Conservation (phyloP, 2,888 invertebrate genomes). For the Drosophila percnosoma region DNA sequence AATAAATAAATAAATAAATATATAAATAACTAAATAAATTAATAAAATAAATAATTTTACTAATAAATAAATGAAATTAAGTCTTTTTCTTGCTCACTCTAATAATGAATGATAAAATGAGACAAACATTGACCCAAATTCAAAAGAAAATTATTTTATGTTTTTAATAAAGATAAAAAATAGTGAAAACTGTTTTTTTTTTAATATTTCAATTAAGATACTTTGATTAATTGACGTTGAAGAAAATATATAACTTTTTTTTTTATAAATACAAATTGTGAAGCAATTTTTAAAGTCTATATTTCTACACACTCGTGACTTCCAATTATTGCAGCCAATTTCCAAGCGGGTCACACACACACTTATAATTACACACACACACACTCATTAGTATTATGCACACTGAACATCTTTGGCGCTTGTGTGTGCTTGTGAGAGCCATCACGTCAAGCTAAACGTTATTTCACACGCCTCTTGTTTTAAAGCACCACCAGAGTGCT, state of each 20-base stretch:
- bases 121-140: background rate
- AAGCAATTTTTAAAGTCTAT: background rate
- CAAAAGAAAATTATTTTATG: background rate
- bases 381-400: background rate
- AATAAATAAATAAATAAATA: no score
- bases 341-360: constrained; percentile 30
- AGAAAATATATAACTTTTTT: background rate
- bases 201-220: background rate
- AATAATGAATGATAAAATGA: background rate
- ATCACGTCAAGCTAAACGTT: constrained; percentile 67
- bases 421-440: constrained; percentile 33
- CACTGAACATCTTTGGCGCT: constrained; percentile 13
- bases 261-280: background rate
- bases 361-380: background rate
- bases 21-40: no score
- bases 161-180: background rate
- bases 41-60: no score
- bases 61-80: background rate
- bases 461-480: constrained; percentile 76
- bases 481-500: constrained; percentile 44
- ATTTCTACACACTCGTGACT: background rate
- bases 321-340: constrained; percentile 21
- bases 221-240: background rate
- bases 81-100: background rate
- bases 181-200: background rate